Evolutionary conservation across 2,888 invertebrate genomes (phyloP).

Genomic region (Tenthredo amoena): DNA sequence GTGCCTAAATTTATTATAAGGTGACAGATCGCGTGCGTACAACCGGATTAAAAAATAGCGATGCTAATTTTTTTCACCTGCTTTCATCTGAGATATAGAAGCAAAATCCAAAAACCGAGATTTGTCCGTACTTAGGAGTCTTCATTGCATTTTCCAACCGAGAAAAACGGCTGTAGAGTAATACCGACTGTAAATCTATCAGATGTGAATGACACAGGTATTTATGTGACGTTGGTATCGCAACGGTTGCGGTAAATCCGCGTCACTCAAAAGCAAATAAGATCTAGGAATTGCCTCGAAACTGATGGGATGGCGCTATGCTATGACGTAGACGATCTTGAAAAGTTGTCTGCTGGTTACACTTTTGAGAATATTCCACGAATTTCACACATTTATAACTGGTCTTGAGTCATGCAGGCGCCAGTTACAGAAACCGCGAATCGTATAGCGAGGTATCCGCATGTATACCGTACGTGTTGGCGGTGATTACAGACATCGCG

Average conservation of each 20-base stretch:
- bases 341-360: background rate
- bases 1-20: background rate
- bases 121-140: background rate
- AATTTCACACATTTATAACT: background rate
- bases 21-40: conserved; percentile 27
- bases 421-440: background rate
- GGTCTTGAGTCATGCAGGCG: background rate
- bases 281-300: background rate
- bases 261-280: background rate
- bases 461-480: background rate
- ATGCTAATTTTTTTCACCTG: background rate
- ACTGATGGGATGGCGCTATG: background rate
- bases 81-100: background rate
- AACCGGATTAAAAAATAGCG: background rate
- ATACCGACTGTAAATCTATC: background rate
- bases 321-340: background rate
- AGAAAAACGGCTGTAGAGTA: background rate
- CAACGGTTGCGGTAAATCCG: background rate
- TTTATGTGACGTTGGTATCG: background rate
- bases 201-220: background rate
- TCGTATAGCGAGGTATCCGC: background rate
- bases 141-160: background rate
- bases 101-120: background rate
- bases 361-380: background rate
- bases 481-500: background rate